phyloP scores from a whole-genome alignment of 2,797 vertebrate genomes.

The Myoxocephalus aenaeus region DNA sequence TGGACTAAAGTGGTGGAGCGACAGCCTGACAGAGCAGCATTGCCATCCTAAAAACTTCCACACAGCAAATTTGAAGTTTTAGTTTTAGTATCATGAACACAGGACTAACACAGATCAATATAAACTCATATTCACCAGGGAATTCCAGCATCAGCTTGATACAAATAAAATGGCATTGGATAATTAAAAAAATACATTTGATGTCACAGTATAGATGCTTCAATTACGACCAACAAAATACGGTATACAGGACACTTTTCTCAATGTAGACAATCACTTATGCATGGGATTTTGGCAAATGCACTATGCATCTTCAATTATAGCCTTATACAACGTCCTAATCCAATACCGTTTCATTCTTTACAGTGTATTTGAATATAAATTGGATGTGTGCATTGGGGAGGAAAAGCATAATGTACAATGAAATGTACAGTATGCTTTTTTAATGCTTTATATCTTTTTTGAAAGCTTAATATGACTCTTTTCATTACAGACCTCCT shows the following conservation, averaged over 20 bases:
- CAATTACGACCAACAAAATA: constrained; percentile 9
- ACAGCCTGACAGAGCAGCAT: background rate
- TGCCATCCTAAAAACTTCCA: background rate
- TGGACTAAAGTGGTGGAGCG: background rate
- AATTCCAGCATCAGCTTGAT: background rate
- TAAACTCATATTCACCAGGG: background rate
- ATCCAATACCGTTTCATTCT: constrained; percentile 14
- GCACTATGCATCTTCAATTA: constrained; percentile 23
- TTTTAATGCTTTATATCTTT: background rate
- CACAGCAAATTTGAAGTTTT: background rate
- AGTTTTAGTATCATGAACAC: background rate
- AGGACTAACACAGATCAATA: constrained; percentile 1
- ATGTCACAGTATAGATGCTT: background rate
- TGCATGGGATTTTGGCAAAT: constrained; percentile 8
- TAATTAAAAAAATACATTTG: background rate
- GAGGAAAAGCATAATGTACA: background rate
- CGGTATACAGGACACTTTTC: constrained; percentile 11
- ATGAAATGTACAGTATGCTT: background rate
- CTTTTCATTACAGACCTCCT: constrained; percentile 20
- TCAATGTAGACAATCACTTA: constrained; percentile 15
- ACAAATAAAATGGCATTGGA: background rate
- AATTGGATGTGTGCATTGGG: constrained; percentile 12
- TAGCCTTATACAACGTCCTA: constrained; percentile 24
- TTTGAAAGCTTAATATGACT: background rate
- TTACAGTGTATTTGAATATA: constrained; percentile 38